These are phyloP conservation scores for Excalfactoria chinensis DNA, from an alignment of 2,113 vertebrate species.

Conservation along the genomic window DNA sequence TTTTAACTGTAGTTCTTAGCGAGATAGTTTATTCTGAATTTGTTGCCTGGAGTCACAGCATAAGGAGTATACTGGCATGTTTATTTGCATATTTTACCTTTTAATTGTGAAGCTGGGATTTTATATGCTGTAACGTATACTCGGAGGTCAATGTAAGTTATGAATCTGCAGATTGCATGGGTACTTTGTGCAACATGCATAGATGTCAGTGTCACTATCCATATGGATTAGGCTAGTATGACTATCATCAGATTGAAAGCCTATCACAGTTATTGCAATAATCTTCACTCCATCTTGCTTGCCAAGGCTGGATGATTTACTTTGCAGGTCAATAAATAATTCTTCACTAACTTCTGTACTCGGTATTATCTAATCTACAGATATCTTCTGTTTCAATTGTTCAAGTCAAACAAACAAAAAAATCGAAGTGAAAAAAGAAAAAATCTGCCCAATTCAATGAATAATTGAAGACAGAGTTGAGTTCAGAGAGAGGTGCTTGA, in stretches of 20 bases:
- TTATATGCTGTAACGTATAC: background rate
- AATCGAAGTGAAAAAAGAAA: background rate
- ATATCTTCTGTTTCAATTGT: background rate
- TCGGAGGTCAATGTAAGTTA: background rate
- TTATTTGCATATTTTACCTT: background rate
- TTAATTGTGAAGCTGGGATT: background rate
- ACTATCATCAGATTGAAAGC: background rate
- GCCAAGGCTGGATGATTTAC: background rate
- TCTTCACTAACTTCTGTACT: constrained; percentile 11
- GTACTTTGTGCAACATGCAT: background rate
- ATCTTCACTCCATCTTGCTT: background rate
- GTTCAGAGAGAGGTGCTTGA: background rate
- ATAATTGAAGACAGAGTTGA: constrained; percentile 19
- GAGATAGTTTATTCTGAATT: background rate
- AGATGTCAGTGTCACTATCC: background rate
- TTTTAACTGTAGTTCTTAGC: background rate
- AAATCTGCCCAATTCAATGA: background rate
- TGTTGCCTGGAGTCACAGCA: background rate
- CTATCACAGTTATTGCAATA: background rate
- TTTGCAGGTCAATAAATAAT: background rate
- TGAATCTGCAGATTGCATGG: background rate
- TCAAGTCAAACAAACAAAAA: background rate
- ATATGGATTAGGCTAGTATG: background rate
- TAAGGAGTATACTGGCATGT: accelerated
- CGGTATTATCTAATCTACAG: background rate